Conservation (phyloP, 2,888 invertebrate genomes). For the Diplolepis rosae region DNA sequence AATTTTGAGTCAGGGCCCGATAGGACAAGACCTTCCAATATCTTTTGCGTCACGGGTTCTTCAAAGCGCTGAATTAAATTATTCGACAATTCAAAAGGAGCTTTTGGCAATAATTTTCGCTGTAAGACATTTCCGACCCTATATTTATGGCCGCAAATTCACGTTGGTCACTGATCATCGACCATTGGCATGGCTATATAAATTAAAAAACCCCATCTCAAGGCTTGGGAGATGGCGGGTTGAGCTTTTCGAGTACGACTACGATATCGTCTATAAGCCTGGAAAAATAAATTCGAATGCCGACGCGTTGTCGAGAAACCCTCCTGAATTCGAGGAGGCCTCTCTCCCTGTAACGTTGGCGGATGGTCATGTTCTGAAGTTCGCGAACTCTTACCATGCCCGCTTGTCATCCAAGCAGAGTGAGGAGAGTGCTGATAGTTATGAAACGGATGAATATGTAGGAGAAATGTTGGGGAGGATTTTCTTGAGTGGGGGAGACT, state of each 20-base stretch:
- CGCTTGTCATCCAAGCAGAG: too few relatives aligned
- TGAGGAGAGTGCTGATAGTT: too few relatives aligned
- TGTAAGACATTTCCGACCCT: conserved; percentile 27
- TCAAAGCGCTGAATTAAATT: neutral
- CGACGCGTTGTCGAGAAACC: too few relatives aligned
- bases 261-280: conserved; percentile 58
- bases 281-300: too few relatives aligned
- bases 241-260: conserved; percentile 57
- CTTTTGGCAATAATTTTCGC: conserved; percentile 17
- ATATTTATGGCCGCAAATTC: conserved; percentile 31
- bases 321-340: too few relatives aligned
- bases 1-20: conserved; percentile 57
- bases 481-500: too few relatives aligned
- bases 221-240: conserved; percentile 56
- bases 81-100: conserved; percentile 16
- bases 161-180: conserved; percentile 12
- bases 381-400: too few relatives aligned
- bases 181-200: neutral
- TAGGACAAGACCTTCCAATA: conserved; percentile 44
- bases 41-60: neutral
- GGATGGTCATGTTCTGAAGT: too few relatives aligned
- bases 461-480: too few relatives aligned
- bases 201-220: too few relatives aligned
- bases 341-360: too few relatives aligned
- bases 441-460: too few relatives aligned